A percentile compares a stretch with the other conserved stretches of the same genome.
phyloP scores from a whole-genome alignment of 2,797 vertebrate genomes.

The Phrynocephalus vlangalii region DNA sequence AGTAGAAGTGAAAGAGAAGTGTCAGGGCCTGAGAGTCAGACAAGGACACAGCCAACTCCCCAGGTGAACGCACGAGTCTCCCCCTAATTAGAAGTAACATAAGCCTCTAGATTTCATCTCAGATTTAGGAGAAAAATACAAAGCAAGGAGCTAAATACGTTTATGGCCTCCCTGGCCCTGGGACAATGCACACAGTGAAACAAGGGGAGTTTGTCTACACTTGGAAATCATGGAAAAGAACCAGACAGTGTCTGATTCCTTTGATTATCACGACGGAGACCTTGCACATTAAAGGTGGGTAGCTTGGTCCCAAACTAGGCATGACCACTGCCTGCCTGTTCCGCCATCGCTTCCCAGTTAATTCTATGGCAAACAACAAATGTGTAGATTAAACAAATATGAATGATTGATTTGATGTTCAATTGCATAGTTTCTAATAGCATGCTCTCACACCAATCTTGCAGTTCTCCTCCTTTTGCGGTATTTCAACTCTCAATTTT shows the following conservation, averaged over 20 bases:
- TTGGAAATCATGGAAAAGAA: constrained; percentile 27
- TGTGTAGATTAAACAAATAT: background rate
- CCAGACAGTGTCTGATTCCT: constrained; percentile 18
- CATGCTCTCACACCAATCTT: too few relatives aligned
- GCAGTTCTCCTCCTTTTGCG: too few relatives aligned
- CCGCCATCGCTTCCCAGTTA: background rate
- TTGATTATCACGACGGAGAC: background rate
- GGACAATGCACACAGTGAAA: constrained; percentile 14
- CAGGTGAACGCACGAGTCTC: constrained; percentile 19
- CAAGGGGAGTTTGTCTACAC: constrained; percentile 22
- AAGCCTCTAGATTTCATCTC: constrained; percentile 31
- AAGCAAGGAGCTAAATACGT: constrained; percentile 2
- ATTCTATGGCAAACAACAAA: background rate
- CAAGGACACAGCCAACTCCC: constrained; percentile 32
- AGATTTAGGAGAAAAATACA: constrained; percentile 8
- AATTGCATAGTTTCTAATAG: background rate
- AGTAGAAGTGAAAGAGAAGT: constrained; percentile 16
- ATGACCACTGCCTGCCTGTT: background rate
- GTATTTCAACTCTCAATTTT: too few relatives aligned
- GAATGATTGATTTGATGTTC: background rate
- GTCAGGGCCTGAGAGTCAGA: background rate
- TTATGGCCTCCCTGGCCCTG: constrained; percentile 27
- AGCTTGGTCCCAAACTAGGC: background rate
- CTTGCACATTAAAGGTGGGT: background rate
- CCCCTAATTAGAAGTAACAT: constrained; percentile 31